Evolutionary conservation across 2,113 vertebrate species (phyloP).

Genomic region (Pycnonotus jocosus): DNA sequence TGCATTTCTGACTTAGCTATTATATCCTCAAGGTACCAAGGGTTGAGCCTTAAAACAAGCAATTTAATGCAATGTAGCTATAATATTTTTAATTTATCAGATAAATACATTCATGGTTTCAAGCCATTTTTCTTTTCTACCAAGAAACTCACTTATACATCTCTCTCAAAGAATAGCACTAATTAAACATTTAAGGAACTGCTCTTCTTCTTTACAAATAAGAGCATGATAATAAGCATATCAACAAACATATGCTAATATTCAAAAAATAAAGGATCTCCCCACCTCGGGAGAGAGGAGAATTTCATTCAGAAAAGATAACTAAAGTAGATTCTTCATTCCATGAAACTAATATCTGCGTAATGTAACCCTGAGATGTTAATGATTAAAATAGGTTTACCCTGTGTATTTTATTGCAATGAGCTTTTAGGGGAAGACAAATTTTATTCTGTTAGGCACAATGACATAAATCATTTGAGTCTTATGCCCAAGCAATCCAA

Average conservation of each 20-base stretch:
- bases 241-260: background rate
- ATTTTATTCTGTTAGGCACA: background rate
- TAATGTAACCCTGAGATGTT: background rate
- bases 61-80: background rate
- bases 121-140: background rate
- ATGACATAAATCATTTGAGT: background rate
- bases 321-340: background rate
- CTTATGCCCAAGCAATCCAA: background rate
- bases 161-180: background rate
- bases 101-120: background rate
- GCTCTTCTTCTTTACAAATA: background rate
- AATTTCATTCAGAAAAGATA: background rate
- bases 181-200: background rate
- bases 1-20: background rate
- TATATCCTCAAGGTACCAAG: background rate
- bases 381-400: background rate
- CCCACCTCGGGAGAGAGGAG: background rate
- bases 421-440: background rate
- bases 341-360: background rate
- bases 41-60: background rate
- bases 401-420: background rate
- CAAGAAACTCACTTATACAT: background rate
- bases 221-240: background rate
- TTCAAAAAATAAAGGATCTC: background rate
- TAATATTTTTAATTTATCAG: background rate